Base-by-base conservation (phyloP, 2,888 invertebrate genomes). In the Pyrrhosoma nymphula region DNA sequence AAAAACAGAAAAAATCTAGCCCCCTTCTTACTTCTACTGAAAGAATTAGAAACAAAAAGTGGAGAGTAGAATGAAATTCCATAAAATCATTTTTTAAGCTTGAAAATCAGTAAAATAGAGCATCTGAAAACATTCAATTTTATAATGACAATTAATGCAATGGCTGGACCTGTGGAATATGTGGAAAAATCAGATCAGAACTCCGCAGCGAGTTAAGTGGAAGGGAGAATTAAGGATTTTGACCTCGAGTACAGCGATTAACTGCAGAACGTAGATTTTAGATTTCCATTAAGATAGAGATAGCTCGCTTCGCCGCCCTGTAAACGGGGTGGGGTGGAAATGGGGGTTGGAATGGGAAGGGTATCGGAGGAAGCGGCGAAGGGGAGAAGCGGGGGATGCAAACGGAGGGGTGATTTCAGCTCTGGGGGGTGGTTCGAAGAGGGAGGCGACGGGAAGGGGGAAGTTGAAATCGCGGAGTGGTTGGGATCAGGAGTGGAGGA, bases 231-330 rank as follows among this genome's bases (percentile, higher is more conserved):
- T 4, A n/a, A 35, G 82, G 82, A 82, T 82, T 35, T 82, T 82
- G 6, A 82, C 35, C 82, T 82, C 82, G 35, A 35, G n/a, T 26
- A 82, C 30, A 82, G 35, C 35, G 82, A 82, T 82, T 82, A 82
- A 35, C 35, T 35, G 35, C 82, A 35, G 35, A 82, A 0, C 35
- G 35, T 82, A 82, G 82, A 82, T 82, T 82, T 82, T 82, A 82
- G 82, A 82, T 82, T 82, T 35, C 82, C 82, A 82, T 82, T 82
- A 82, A 82, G 82, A 82, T 82, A 82, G 82, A 82, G 82, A 82
- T 82, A 82, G 82, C 18, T 82, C 82, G 14, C 82, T 18, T 82
- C 82, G 14, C 82, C 2, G 1, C 60, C 69, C n/a, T 82, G 3
- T 35, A 4, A 82, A 82, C 18, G 30, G 35, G 14, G 35, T n/a